Base-by-base conservation (phyloP, 2,888 invertebrate species). In the Trichacis sp. region DNA sequence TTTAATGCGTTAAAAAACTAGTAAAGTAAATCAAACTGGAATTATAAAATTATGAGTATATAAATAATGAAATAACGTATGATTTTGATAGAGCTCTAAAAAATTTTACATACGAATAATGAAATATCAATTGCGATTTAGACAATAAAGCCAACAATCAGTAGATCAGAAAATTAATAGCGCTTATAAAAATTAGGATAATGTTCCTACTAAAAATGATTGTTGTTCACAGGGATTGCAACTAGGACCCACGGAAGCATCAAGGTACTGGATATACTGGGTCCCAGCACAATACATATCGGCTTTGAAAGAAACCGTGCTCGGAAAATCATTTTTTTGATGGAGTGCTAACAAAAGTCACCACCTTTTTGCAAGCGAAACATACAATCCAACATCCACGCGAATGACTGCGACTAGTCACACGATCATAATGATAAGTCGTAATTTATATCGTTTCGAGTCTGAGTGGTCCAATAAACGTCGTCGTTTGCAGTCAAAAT, bases 251-350 rank as follows among this genome's bases (percentile, higher is more conserved):
- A 96, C 96, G 49, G 96, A 96, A 85, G 95, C 95, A 2, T 95
- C 95, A 24, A 87, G 94, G 71, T 95, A 95, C 85, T 96, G 95
- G 94, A 90, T 96, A 64, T 96, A 96, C 85, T 96, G 96, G 96
- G 95, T 96, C 45, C 96, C 96, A 8, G 94, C 94, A 48, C 93
- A 94, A 80, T 96, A 94, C 82, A 89, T 95, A 53, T 93, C 94
- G 79, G 94, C 95, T 73, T 95, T 96, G 79, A 96, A 95, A 86
- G 94, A 95, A 80, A 93, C 95, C 61, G 91, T 96, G 64, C 89
- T 95, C 49, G 95, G 95, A 58, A 93, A 93, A 77, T 94, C 94
- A 93, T 93, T 90, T 84, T 91, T 90, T 84, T 91, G 89, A 90
- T 82, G 65, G 56, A 74, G 57, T 71, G 61, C 70, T 56, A 57